These are phyloP conservation scores for Coregonus ussuriensis DNA, from an alignment of 2,797 vertebrate genomes.

Conservation along the genomic window DNA sequence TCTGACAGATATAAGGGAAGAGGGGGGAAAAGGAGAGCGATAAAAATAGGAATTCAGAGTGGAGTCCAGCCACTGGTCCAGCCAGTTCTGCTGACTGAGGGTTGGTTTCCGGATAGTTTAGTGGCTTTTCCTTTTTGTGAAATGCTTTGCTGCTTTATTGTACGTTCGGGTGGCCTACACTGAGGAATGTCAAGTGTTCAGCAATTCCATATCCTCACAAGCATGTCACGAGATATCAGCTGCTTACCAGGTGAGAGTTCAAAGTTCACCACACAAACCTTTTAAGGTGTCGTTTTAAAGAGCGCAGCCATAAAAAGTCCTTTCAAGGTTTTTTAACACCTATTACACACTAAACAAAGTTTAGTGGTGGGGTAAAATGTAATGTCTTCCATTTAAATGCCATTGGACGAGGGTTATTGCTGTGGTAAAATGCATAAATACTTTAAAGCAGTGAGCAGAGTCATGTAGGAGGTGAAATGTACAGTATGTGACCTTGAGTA, in stretches of 20 bases:
- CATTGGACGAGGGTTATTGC: neutral
- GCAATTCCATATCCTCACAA: constrained; percentile 61
- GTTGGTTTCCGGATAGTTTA: constrained; percentile 35
- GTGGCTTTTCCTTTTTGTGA: constrained; percentile 42
- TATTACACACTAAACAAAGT: too few relatives aligned
- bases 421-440: neutral
- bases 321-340: constrained; percentile 10
- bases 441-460: neutral
- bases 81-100: constrained; percentile 61
- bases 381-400: neutral
- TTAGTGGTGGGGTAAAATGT: neutral
- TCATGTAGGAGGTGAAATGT: neutral
- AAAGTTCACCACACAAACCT: constrained; percentile 62
- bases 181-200: constrained; percentile 62
- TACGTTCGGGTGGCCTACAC: constrained; percentile 31
- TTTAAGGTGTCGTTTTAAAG: constrained; percentile 44
- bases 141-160: constrained; percentile 16
- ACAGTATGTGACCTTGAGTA: neutral
- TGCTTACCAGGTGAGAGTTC: constrained; percentile 65
- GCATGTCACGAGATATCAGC: constrained; percentile 71
- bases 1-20: constrained; percentile 1
- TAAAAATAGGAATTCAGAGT: constrained; percentile 13
- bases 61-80: neutral
- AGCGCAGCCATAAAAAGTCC: constrained; percentile 38
- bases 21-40: neutral